These are phyloP conservation scores for Sitta europaea DNA, from an alignment of 2,113 vertebrate genomes.

Conservation along the genomic window DNA sequence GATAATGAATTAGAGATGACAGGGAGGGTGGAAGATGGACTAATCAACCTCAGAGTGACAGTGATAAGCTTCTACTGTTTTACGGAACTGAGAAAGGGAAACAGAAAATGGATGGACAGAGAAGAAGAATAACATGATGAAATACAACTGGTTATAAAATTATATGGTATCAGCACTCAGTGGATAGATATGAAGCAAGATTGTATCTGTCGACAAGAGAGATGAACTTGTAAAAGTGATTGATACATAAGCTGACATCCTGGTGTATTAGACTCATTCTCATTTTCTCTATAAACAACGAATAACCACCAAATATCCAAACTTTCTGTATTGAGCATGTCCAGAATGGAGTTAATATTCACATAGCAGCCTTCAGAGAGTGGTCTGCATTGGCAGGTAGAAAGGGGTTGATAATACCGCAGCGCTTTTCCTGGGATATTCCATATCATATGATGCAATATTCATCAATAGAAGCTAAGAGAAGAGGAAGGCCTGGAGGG, in stretches of 20 bases:
- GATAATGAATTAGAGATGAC: neutral
- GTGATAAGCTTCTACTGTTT: neutral
- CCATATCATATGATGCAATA: neutral
- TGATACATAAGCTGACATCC: neutral
- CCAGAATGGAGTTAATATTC: neutral
- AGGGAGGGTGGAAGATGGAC: neutral
- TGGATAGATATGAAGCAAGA: neutral
- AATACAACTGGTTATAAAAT: neutral
- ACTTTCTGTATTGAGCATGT: neutral
- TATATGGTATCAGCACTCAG: neutral
- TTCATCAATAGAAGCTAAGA: neutral
- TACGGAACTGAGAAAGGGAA: neutral
- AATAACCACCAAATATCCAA: neutral
- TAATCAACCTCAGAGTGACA: neutral
- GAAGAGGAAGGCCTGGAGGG: neutral
- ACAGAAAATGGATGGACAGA: neutral
- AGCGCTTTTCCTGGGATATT: neutral
- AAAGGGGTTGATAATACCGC: accelerated
- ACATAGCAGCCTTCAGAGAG: neutral
- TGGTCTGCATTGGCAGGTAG: neutral
- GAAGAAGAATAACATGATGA: neutral
- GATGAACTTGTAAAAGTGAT: neutral
- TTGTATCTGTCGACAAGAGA: neutral
- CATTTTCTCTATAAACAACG: neutral
- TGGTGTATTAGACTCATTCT: neutral